These are phyloP conservation scores for Apostichopus parvimensis DNA, from an alignment of 35 echinoderm and acorn worm species.

Conservation along the genomic window DNA sequence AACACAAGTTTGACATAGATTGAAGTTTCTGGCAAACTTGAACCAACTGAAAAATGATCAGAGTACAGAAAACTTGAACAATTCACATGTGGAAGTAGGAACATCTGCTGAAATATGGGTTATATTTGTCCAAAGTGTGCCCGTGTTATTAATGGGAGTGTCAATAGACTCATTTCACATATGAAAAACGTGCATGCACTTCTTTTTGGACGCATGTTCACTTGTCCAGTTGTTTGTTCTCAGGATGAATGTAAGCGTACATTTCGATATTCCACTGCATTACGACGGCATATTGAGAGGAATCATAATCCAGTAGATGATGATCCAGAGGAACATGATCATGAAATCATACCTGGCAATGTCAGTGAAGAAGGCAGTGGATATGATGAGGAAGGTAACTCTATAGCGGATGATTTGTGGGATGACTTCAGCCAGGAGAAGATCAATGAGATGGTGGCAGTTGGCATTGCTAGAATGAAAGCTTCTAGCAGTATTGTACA, in stretches of 20 bases:
- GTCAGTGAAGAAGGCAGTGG: not conserved
- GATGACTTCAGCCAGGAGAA: conserved; percentile 52
- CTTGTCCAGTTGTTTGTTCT: conserved; percentile 27
- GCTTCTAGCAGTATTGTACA: conserved; percentile 42
- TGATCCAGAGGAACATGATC: conserved; percentile 2
- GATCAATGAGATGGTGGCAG: conserved; percentile 31
- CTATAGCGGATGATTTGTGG: not conserved
- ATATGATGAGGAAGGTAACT: not conserved
- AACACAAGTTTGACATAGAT: not conserved
- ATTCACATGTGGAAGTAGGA: no score
- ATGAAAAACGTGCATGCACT: conserved; percentile 42
- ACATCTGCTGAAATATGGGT: not conserved
- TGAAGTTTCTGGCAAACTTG: not conserved
- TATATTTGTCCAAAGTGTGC: conserved; percentile 22
- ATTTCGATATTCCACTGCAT: conserved; percentile 58
- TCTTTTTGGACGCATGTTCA: conserved; percentile 23
- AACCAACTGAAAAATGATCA: not conserved
- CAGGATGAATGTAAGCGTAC: conserved; percentile 63
- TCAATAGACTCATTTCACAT: conserved; percentile 1
- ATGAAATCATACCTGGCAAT: not conserved
- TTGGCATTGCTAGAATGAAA: conserved; percentile 37
- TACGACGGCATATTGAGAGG: conserved; percentile 51
- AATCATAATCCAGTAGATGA: conserved; percentile 23
- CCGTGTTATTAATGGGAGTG: conserved; percentile 1
- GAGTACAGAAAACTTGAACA: not conserved